Base-by-base conservation (phyloP, 2,888 invertebrate genomes). In the Furcula furcula region DNA sequence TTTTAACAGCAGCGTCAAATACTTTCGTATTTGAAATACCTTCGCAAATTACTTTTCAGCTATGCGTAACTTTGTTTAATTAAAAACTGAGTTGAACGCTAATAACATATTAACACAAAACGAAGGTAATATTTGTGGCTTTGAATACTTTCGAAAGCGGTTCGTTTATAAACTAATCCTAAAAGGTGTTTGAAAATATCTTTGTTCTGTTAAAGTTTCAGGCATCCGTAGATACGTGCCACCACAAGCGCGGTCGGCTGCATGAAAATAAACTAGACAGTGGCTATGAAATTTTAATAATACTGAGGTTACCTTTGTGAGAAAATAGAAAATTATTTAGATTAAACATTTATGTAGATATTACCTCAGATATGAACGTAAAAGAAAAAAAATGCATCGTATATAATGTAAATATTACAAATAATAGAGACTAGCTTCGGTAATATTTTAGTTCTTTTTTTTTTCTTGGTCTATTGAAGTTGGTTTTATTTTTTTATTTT, bases 141-240 rank as follows among this genome's bases (percentile, higher is more conserved):
- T 31, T 29, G 31, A 40, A 52, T 37, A 18, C 10, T 25, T 29
- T 34, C 28, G 14, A 6, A 22, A 46, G 29, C 26, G 19, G 34
- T 52, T 46, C 28, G 29, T 39, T 34, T 29, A 20, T 21, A 12
- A 19, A 35, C 31, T 46, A 46, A 52, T 46, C 52, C 33, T 11
- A 29, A 18, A 31, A 9, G 23, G 29, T 22, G 19, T 29, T 34
- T 16, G 29, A 7, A 14, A 1, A 41, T 46, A 10, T 34, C 10
- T 31, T 32, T 46, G 33, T 22, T 31, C 12, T 29, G 3, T 18
- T 26, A 12, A 27, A 38, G 33, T 37, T 31, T 31, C n/a, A 7
- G 18, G 4, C 20, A 34, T 22, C 22, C n/a, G 12, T 19, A 21
- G 21, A 31, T 13, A 4, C n/a, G 12, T 1, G 11, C 9, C 7